Evolutionary conservation across 2,888 invertebrate genomes (phyloP).

Genomic region (Tanytarsus gracilentus): DNA sequence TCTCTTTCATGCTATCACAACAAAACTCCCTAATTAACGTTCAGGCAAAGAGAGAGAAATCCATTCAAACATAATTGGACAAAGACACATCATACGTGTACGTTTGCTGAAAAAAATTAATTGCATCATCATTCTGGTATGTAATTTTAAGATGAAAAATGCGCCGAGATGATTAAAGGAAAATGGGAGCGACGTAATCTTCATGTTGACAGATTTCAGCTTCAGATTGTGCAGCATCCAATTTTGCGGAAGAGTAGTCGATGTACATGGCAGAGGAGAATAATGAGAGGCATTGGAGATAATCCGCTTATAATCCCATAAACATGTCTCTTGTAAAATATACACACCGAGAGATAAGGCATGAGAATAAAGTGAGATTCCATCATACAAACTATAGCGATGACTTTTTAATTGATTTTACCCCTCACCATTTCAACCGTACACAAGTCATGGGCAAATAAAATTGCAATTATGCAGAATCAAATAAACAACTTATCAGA

Average conservation of each 20-base stretch:
- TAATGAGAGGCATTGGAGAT: no score
- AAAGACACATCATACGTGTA: not conserved
- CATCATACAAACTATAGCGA: not conserved
- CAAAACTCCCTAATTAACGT: constrained; percentile 23
- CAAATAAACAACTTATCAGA: constrained; percentile 29
- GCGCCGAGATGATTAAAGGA: constrained; percentile 25
- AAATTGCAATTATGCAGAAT: constrained; percentile 27
- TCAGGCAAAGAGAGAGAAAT: not conserved
- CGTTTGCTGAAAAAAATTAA: constrained; percentile 9
- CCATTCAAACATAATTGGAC: not conserved
- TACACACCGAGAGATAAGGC: not conserved
- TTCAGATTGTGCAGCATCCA: constrained; percentile 21
- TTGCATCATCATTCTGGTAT: constrained; percentile 21
- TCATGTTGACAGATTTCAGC: constrained; percentile 8
- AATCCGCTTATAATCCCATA: no score
- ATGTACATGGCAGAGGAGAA: not conserved
- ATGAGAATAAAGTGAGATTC: not conserved
- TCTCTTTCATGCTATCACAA: not conserved
- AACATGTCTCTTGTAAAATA: not conserved
- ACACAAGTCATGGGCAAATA: not conserved
- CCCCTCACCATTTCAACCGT: not conserved
- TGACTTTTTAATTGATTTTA: constrained; percentile 28
- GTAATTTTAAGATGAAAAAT: not conserved
- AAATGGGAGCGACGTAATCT: constrained; percentile 1
- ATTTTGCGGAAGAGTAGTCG: constrained; percentile 1